Percentiles rank a stretch among this genome's conserved stretches.
phyloP scores from a whole-genome alignment of 2,888 invertebrate genomes.

The Plusia festucae region DNA sequence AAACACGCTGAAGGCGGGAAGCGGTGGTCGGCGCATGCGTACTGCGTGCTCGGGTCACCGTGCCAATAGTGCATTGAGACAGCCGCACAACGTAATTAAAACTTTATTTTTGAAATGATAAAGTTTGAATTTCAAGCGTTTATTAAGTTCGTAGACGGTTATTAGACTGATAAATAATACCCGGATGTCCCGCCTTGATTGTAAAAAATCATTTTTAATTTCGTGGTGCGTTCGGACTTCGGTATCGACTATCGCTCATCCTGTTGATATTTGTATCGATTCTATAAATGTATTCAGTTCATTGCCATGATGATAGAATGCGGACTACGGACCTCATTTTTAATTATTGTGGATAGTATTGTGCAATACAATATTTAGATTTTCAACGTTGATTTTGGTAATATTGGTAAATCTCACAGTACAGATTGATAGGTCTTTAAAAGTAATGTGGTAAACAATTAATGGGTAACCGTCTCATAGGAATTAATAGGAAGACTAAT shows the following conservation, averaged over 20 bases:
- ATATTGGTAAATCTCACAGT: no score
- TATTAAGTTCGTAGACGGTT: conserved; percentile 58
- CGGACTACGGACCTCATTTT: conserved; percentile 17
- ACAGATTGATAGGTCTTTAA: no score
- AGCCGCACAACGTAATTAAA: conserved; percentile 16
- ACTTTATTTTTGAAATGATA: background rate
- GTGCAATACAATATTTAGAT: background rate
- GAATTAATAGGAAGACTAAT: no score
- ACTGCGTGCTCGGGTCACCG: conserved; percentile 57
- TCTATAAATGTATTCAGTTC: conserved; percentile 53
- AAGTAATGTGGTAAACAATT: no score
- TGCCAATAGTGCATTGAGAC: conserved; percentile 51
- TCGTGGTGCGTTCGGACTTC: conserved; percentile 22
- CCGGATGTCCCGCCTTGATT: conserved; percentile 66
- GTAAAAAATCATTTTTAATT: conserved; percentile 44
- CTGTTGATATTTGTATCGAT: conserved; percentile 54
- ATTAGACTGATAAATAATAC: conserved; percentile 65
- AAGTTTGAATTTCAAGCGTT: conserved; percentile 14
- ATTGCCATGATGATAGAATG: conserved; percentile 37
- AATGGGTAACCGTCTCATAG: no score
- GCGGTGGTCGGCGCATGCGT: conserved; percentile 53
- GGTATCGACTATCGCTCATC: conserved; percentile 48
- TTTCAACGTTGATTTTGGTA: background rate
- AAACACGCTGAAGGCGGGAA: conserved; percentile 44
- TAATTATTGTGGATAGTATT: background rate